phyloP scores from a whole-genome alignment of 1,140 invertebrate species.

The Bombus fervidus region DNA sequence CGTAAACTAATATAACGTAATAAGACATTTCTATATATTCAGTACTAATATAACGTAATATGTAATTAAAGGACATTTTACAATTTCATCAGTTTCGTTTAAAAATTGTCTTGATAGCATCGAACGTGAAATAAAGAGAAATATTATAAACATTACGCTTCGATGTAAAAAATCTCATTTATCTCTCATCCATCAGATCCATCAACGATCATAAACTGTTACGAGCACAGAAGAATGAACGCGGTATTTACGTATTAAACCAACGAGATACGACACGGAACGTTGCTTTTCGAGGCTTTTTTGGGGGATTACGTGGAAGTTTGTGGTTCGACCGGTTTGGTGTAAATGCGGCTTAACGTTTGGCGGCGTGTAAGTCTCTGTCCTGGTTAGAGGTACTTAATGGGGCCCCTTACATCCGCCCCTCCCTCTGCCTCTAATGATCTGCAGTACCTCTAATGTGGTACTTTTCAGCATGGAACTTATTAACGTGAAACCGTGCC shows the following conservation, averaged over 20 bases:
- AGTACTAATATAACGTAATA: no score
- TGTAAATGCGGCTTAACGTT: slow-evolving; percentile 24
- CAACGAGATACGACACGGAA: background rate
- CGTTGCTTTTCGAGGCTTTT: background rate
- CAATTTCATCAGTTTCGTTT: background rate
- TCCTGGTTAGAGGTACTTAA: slow-evolving; percentile 44
- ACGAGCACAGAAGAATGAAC: background rate
- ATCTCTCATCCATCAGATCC: background rate
- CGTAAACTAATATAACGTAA: no score
- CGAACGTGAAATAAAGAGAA: background rate
- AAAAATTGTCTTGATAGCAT: background rate
- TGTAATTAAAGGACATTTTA: background rate
- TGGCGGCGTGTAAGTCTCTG: slow-evolving; percentile 21
- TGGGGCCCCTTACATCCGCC: slow-evolving; percentile 28
- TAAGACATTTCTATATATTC: no score
- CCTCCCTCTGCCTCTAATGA: slow-evolving; percentile 38
- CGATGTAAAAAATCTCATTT: background rate
- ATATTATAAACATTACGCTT: background rate
- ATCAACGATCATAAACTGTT: background rate
- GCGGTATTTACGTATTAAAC: background rate
- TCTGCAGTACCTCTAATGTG: slow-evolving; percentile 20
- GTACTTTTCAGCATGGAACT: slow-evolving; percentile 13
- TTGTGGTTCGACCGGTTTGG: slow-evolving; percentile 31
- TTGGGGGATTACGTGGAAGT: background rate
- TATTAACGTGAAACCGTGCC: slow-evolving; percentile 18